A percentile compares a stretch with the other conserved stretches of the same genome.
Conservation (phyloP, 2,888 invertebrate species). For the Drosophila kokeensis region DNA sequence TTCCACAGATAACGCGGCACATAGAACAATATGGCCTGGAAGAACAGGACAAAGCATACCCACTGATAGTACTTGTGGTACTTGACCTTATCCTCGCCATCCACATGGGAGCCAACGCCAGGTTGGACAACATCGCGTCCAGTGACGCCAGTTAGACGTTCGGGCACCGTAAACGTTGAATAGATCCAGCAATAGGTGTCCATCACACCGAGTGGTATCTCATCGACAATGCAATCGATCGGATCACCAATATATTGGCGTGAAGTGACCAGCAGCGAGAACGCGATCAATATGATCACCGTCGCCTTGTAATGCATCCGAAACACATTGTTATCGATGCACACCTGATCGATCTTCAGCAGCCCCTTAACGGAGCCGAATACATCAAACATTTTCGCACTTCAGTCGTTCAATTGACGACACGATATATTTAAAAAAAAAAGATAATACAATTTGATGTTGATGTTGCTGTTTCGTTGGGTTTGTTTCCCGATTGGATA, state of each 20-base stretch:
- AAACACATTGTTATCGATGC: slow-evolving; percentile 98
- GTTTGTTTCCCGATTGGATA: not conserved
- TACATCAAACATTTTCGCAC: slow-evolving; percentile 94
- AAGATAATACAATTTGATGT: not conserved
- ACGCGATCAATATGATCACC: slow-evolving; percentile 95
- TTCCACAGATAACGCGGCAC: slow-evolving; percentile 97
- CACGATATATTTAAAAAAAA: not conserved
- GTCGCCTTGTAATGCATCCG: slow-evolving; percentile 97
- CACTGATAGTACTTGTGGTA: slow-evolving; percentile 98
- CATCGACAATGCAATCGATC: slow-evolving; percentile 97
- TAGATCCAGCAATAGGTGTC: slow-evolving; percentile 97
- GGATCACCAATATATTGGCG: slow-evolving; percentile 98
- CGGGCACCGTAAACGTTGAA: slow-evolving; percentile 96
- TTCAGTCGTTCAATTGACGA: not conserved
- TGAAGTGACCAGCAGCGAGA: slow-evolving; percentile 96
- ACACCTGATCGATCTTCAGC: slow-evolving; percentile 94
- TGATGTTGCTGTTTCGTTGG: slow-evolving; percentile 1
- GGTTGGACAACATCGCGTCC: slow-evolving; percentile 93
- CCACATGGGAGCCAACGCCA: slow-evolving; percentile 92
- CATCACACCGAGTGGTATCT: slow-evolving; percentile 95
- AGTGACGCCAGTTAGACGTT: slow-evolving; percentile 90
- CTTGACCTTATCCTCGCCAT: slow-evolving; percentile 92
- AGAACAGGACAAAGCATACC: slow-evolving; percentile 96
- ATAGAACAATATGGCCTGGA: slow-evolving; percentile 96
- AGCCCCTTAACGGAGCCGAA: slow-evolving; percentile 97